A percentile compares a stretch with the other conserved stretches of the same genome.
phyloP scores from a whole-genome alignment of 2,797 vertebrate species.

The Buceros bicornis region DNA sequence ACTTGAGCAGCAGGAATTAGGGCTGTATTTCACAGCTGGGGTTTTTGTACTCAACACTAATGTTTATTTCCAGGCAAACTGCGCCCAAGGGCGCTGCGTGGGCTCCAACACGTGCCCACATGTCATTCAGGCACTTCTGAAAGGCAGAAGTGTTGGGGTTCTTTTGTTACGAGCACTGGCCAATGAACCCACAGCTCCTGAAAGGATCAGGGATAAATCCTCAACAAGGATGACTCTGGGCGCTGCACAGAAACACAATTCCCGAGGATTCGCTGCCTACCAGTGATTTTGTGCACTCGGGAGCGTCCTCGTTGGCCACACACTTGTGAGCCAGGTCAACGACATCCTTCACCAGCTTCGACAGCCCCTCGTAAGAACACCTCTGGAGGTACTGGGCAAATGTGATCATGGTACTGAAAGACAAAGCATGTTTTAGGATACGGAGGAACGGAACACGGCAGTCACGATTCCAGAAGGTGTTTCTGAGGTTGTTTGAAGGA shows the following conservation, averaged over 20 bases:
- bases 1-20: neutral
- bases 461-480: neutral
- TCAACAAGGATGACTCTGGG: neutral
- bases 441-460: neutral
- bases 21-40: neutral
- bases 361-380: constrained; percentile 46
- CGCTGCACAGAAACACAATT: rapidly evolving
- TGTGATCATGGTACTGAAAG: constrained; percentile 69
- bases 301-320: constrained; percentile 55
- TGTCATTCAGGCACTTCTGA: neutral
- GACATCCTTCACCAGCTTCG: constrained; percentile 58
- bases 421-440: neutral
- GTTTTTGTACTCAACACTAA: neutral
- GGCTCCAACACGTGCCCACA: neutral
- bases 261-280: constrained; percentile 46
- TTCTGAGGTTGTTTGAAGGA: neutral
- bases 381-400: constrained; percentile 79
- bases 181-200: neutral
- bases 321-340: constrained; percentile 74
- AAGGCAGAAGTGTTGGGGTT: neutral
- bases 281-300: constrained; percentile 58
- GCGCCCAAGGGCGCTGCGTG: neutral
- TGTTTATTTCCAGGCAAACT: neutral
- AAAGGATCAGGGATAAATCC: neutral
- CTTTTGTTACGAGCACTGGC: neutral